Base-by-base conservation (phyloP, 2,797 vertebrate genomes). In the Thalassophryne amazonica region DNA sequence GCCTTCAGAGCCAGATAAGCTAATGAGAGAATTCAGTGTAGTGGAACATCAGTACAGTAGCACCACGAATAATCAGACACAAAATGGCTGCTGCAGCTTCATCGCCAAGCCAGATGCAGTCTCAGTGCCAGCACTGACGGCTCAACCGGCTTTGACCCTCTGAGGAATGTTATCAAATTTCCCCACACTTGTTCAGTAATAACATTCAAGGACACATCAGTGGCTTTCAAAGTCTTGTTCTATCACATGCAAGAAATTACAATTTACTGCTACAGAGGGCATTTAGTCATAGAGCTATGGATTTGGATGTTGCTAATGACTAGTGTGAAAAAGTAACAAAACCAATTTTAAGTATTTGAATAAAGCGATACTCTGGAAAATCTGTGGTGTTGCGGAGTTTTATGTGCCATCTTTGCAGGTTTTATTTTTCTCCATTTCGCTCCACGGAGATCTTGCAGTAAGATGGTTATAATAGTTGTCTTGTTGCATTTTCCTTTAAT, bases 21-120 rank as follows among this genome's bases (percentile, higher is more conserved):
- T 88, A 87, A 88, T 85, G 84, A 88, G 80, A 82, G 80, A 70
- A 76, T 74, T 72, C 67, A 75, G 71, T 64, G 78, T 77, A 70
- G 75, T 76, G 76, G 76, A 86, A 84, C 81, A 75, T 87, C 69
- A 61, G 75, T 62, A 73, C 57, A 71, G 83, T 65, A 64, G 72
- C 60, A 38, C 77, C 73, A 64, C 84, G 84, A 85, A 86, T 79
- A 89, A 85, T 86, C 78, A 54, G 69, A 68, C 69, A 73, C 70
- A 73, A 86, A 84, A 83, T 78, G 81, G 69, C 70, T 75, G 67
- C 76, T 42, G 39, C 65, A 70, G 76, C 62, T 69, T 69, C 70
- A 74, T 80, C 65, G 47, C 56, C 35, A 61, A 74, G 63, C 76
- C 58, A 34, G 58, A 67, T 57, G 55, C 58, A 13, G 67, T 29